phyloP scores from a whole-genome alignment of 1,140 invertebrate genomes.

The Rhyzopertha dominica region DNA sequence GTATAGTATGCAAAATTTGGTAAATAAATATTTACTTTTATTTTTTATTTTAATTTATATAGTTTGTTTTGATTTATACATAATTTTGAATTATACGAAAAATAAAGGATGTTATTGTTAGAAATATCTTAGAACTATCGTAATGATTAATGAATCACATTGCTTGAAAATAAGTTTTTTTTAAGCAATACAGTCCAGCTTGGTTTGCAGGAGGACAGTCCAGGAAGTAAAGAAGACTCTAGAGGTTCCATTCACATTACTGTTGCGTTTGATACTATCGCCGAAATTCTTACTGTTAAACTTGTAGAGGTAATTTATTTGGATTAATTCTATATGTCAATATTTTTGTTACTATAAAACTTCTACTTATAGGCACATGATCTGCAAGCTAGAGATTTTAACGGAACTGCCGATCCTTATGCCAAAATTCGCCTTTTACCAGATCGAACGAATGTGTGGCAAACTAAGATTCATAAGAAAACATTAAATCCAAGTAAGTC shows the following conservation, averaged over 20 bases:
- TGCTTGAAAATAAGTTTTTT: too few relatives aligned
- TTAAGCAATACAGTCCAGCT: not conserved
- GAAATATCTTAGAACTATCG: too few relatives aligned
- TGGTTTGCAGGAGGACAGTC: constrained; percentile 17
- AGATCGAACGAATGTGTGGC: constrained; percentile 56
- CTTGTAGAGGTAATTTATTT: constrained; percentile 46
- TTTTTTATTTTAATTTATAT: too few relatives aligned
- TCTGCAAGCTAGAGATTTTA: constrained; percentile 53
- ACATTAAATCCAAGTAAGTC: constrained; percentile 58
- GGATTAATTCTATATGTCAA: constrained; percentile 17
- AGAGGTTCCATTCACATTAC: constrained; percentile 50
- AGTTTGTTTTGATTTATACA: too few relatives aligned
- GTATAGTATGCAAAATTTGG: too few relatives aligned
- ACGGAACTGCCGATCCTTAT: constrained; percentile 56
- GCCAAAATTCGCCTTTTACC: constrained; percentile 56
- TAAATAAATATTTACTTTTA: too few relatives aligned
- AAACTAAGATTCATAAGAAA: constrained; percentile 58
- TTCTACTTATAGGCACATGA: constrained; percentile 50
- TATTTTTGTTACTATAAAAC: constrained; percentile 6
- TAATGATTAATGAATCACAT: too few relatives aligned
- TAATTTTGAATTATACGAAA: too few relatives aligned
- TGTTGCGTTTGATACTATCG: constrained; percentile 48
- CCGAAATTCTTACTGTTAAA: constrained; percentile 49
- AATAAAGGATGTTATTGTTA: too few relatives aligned
- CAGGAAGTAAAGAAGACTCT: constrained; percentile 42